Conservation (phyloP, 2,113 vertebrate species). For the Rhea americana region DNA sequence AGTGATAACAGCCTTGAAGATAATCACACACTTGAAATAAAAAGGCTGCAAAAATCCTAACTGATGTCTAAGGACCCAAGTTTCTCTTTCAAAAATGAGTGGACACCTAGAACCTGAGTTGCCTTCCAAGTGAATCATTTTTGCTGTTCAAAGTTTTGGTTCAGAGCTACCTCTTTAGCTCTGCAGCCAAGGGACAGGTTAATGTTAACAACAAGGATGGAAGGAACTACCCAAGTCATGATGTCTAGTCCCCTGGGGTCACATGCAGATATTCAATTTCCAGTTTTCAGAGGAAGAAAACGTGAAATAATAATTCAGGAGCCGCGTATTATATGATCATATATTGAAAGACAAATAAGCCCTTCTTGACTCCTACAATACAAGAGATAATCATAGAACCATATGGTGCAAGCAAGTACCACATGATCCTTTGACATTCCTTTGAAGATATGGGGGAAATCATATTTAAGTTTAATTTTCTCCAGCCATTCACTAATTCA, state of each 20-base stretch:
- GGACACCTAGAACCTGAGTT: not conserved
- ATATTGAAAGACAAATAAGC: not conserved
- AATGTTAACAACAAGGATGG: not conserved
- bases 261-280: not conserved
- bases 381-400: not conserved
- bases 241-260: not conserved
- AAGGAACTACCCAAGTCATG: not conserved
- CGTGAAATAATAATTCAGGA: not conserved
- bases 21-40: not conserved
- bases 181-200: not conserved
- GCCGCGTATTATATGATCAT: not conserved
- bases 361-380: not conserved
- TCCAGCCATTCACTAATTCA: not conserved
- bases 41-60: not conserved
- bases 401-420: fast-evolving
- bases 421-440: not conserved
- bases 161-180: not conserved
- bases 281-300: not conserved
- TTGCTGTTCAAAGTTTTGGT: not conserved
- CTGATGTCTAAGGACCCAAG: not conserved
- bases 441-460: not conserved
- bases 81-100: not conserved
- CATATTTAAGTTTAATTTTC: not conserved
- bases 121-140: not conserved
- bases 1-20: not conserved